A percentile compares a stretch with the other conserved stretches of the same genome.
Conservation (phyloP, 2,797 vertebrate species). For the Anomalospiza imberbis region DNA sequence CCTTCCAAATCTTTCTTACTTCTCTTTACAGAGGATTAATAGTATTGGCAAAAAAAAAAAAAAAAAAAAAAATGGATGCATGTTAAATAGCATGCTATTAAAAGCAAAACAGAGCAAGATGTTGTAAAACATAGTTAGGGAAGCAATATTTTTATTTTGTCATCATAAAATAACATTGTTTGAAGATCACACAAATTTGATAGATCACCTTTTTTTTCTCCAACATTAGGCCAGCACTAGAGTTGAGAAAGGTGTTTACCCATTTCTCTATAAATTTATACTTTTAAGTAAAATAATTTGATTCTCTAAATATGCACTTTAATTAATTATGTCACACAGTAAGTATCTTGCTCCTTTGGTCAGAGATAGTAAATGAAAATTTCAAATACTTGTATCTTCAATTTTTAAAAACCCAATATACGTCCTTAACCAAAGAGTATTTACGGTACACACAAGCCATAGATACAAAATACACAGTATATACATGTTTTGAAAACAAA, state of each 20-base stretch:
- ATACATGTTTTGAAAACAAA: constrained; percentile 66
- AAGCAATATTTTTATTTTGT: constrained; percentile 73
- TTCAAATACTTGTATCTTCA: constrained; percentile 50
- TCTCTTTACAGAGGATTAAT: constrained; percentile 26
- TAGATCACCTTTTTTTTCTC: constrained; percentile 13
- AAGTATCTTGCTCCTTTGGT: constrained; percentile 64
- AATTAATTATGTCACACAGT: constrained; percentile 30
- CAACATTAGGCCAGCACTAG: constrained; percentile 16
- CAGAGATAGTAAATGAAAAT: constrained; percentile 61
- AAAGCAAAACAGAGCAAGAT: constrained; percentile 65
- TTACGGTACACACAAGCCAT: constrained; percentile 48
- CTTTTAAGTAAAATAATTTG: constrained; percentile 66
- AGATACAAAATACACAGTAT: constrained; percentile 69
- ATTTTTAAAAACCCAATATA: constrained; percentile 64
- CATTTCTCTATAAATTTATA: constrained; percentile 1
- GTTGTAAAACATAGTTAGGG: constrained; percentile 66
- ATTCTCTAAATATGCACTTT: constrained; percentile 60
- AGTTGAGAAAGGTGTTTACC: constrained; percentile 10
- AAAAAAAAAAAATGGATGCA: background rate
- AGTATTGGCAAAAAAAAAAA: background rate
- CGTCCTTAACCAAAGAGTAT: constrained; percentile 63
- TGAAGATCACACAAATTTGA: constrained; percentile 60
- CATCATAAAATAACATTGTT: constrained; percentile 68
- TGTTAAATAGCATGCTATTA: constrained; percentile 30
- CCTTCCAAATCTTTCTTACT: background rate